Evolutionary conservation across 2,113 vertebrate genomes (phyloP).

Genomic region (Sylvilagus bachmani): DNA sequence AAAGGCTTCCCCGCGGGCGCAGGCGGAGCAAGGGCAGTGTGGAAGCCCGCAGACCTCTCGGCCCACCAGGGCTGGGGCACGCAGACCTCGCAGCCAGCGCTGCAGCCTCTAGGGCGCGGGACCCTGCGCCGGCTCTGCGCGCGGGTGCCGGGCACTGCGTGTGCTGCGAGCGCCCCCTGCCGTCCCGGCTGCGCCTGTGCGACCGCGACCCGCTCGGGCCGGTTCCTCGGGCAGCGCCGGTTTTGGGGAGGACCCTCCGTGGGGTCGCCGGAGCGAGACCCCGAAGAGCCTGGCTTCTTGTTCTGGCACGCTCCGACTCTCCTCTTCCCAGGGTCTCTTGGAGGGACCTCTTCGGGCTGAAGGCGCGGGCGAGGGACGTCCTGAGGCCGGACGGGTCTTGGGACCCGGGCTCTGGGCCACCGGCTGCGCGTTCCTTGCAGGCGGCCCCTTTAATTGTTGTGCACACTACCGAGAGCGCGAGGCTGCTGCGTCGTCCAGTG

Average conservation of each 20-base stretch:
- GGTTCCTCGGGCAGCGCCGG: neutral
- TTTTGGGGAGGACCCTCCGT: neutral
- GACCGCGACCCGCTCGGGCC: accelerated
- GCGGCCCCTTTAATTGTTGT: neutral
- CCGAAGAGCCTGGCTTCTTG: neutral
- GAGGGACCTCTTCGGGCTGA: neutral
- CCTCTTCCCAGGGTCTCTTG: neutral
- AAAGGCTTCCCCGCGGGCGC: neutral
- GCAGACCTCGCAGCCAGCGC: accelerated
- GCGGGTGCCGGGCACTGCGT: neutral
- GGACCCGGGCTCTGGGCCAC: neutral
- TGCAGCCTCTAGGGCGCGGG: neutral
- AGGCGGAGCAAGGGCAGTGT: constrained; percentile 23
- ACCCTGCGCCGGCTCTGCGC: accelerated
- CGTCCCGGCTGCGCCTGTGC: neutral
- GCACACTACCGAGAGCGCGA: neutral
- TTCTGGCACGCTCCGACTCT: neutral
- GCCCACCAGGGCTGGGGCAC: neutral
- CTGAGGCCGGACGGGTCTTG: neutral
- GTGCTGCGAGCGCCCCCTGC: constrained; percentile 82
- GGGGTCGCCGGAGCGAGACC: neutral
- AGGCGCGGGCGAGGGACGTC: neutral
- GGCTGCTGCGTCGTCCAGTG: constrained; percentile 28
- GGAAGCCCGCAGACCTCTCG: neutral
- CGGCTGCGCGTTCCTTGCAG: neutral